Conservation (phyloP, 2,888 invertebrate species). For the Hypselothyrea guttata region DNA sequence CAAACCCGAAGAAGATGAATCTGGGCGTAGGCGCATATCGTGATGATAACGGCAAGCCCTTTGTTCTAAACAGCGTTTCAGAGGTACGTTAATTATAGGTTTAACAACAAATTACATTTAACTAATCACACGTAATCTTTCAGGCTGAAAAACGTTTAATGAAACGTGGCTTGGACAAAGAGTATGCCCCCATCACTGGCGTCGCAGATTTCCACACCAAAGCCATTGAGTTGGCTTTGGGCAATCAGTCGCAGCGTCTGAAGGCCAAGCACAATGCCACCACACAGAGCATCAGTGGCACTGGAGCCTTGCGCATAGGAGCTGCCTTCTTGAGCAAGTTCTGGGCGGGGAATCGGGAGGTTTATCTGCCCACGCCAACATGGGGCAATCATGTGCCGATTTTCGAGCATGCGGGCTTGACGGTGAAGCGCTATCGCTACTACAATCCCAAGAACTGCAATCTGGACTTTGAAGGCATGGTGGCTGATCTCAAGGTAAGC, state of each 20-base stretch:
- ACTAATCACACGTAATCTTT: too few species aligned
- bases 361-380: slow-evolving; percentile 95
- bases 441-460: slow-evolving; percentile 96
- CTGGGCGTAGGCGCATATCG: slow-evolving; percentile 98
- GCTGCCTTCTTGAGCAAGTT: slow-evolving; percentile 92
- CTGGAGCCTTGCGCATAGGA: slow-evolving; percentile 97
- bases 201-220: slow-evolving; percentile 91
- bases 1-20: slow-evolving; percentile 96
- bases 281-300: slow-evolving; percentile 97
- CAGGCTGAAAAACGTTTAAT: slow-evolving; percentile 92
- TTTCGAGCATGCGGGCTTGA: slow-evolving; percentile 93
- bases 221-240: slow-evolving; percentile 94
- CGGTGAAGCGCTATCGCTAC: slow-evolving; percentile 95
- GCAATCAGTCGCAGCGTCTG: slow-evolving; percentile 87
- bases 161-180: slow-evolving; percentile 90
- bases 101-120: too few species aligned
- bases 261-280: slow-evolving; percentile 87
- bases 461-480: slow-evolving; percentile 93
- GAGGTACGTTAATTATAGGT: slow-evolving; percentile 84
- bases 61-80: slow-evolving; percentile 93
- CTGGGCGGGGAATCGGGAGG: slow-evolving; percentile 90
- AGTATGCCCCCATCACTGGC: slow-evolving; percentile 97
- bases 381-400: slow-evolving; percentile 99
- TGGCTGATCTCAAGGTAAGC: slow-evolving; percentile 93
- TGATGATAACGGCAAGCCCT: slow-evolving; percentile 98